Evolutionary conservation across 2,113 vertebrate genomes (phyloP).

Genomic region (Caloenas nicobarica): DNA sequence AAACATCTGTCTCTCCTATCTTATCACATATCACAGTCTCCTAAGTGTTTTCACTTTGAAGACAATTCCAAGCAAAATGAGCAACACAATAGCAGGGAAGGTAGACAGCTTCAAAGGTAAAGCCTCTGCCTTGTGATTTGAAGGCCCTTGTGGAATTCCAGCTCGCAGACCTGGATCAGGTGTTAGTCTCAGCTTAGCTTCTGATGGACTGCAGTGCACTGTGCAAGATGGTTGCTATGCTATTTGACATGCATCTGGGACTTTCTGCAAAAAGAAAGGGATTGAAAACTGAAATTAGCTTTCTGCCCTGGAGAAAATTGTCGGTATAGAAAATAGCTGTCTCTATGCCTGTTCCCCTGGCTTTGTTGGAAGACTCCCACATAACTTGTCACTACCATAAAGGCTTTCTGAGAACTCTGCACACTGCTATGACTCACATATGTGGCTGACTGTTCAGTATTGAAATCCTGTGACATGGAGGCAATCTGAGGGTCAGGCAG

Average conservation of each 20-base stretch:
- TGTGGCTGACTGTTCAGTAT: not conserved
- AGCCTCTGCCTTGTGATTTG: not conserved
- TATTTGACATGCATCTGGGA: not conserved
- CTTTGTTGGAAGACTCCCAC: not conserved
- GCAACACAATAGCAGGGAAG: not conserved
- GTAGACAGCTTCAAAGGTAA: not conserved
- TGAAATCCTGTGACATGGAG: not conserved
- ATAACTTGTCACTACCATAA: not conserved
- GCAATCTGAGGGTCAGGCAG: not conserved
- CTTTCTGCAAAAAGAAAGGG: not conserved
- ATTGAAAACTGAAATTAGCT: constrained; percentile 18
- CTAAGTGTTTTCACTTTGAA: not conserved
- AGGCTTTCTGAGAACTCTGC: not conserved
- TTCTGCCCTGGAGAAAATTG: not conserved
- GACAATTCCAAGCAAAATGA: not conserved
- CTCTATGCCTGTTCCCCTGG: not conserved
- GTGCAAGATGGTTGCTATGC: not conserved
- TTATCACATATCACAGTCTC: not conserved
- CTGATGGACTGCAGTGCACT: not conserved
- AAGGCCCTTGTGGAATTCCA: not conserved
- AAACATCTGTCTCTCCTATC: not conserved
- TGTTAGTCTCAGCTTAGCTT: not conserved
- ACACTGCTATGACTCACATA: not conserved
- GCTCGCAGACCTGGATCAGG: not conserved
- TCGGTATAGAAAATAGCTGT: not conserved